Base-by-base conservation (phyloP, 2,888 invertebrate species). In the Spodoptera picta region DNA sequence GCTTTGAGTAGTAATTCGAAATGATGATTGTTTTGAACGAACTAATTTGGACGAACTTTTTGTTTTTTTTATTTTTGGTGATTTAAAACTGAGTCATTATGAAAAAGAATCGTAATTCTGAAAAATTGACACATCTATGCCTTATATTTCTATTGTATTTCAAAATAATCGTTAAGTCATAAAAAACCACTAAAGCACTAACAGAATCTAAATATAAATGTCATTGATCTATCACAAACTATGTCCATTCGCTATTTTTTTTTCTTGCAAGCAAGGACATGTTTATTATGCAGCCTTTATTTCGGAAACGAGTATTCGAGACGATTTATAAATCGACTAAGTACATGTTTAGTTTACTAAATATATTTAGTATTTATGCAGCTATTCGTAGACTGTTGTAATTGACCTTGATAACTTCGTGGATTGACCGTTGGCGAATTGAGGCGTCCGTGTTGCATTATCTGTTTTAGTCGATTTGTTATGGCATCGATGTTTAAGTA, bases 361-460 rank as follows among this genome's bases (percentile, higher is more conserved):
- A 78, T 36, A 7, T 36, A 36, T 36, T 36, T 36, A 36, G 6
- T 36, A 9, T 9, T 65, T 64, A 70, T 76, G 61, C 59, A 70
- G 75, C 75, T 77, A 66, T 61, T 63, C 49, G 60, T 51, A 42
- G 73, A 79, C 69, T 85, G 83, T 86, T 76, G 83, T 80, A 81
- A 85, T 65, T 77, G 72, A 83, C 87, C 86, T 86, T 86, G 80
- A 45, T n/a, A 53, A 46, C 54, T 67, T 53, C 44, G 48, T 69
- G 61, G 66, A 70, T 69, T 75, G 44, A 64, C 73, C 58, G 65
- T 70, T 73, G 77, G 78, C 76, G 78, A 73, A 80, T 83, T 75
- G 31, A 56, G 54, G 48, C 47, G 53, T 55, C 9, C 36, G 41
- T 31, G 19, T 46, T 24, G 19, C 11, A 31, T 46, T 36, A 41